phyloP scores from a whole-genome alignment of 2,113 vertebrate genomes.

The Hippopotamus amphibius region DNA sequence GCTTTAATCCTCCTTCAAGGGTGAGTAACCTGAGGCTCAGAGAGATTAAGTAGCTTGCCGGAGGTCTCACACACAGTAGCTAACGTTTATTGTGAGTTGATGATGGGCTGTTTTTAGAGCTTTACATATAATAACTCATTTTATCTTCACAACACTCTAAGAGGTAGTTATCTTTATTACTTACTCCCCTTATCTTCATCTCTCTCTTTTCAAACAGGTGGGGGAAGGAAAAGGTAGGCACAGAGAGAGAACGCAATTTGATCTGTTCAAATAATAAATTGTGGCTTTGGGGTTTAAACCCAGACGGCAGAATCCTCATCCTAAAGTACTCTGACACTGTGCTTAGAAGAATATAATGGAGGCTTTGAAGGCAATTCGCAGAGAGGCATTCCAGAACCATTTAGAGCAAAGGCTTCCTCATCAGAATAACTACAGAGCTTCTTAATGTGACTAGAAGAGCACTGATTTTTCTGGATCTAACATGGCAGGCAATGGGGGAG shows the following conservation, averaged over 20 bases:
- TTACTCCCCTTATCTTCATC: neutral
- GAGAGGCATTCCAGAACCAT: neutral
- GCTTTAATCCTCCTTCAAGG: neutral
- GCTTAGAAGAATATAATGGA: neutral
- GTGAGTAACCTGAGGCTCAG: neutral
- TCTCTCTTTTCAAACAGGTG: neutral
- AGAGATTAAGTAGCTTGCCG: neutral
- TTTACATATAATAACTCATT: neutral
- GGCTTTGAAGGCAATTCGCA: neutral
- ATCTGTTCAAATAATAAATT: neutral
- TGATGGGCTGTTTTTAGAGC: neutral
- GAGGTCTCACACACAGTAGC: neutral
- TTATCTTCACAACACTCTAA: neutral
- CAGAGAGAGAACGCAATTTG: neutral
- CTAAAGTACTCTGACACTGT: neutral
- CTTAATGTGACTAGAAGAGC: neutral
- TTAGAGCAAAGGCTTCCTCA: neutral
- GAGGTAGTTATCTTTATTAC: neutral
- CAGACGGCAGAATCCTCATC: neutral
- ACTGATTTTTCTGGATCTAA: neutral
- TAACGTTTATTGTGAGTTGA: neutral
- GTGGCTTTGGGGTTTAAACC: conserved; percentile 16
- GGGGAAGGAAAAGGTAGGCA: neutral
- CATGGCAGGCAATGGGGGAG: neutral
- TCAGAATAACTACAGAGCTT: neutral